These are phyloP conservation scores for Brachionus plicatilis DNA, from an alignment of 1,140 invertebrate species.

Conservation along the genomic window DNA sequence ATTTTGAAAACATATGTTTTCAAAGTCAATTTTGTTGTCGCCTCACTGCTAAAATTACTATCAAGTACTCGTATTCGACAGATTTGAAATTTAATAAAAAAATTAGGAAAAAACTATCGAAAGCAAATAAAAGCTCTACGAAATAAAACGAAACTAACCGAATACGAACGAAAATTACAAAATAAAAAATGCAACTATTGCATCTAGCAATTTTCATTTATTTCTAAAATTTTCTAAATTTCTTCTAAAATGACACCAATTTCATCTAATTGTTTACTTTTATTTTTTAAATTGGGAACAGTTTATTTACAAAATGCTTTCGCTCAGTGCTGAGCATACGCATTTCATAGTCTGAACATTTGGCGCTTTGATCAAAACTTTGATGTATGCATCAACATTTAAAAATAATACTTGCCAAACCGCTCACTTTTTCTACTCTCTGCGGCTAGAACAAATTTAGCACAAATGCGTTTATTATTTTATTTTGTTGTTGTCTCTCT, in stretches of 20 bases:
- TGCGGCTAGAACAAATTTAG: background rate
- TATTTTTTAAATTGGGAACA: background rate
- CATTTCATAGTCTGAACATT: background rate
- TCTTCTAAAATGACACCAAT: background rate
- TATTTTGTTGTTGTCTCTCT: background rate
- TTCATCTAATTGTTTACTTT: background rate
- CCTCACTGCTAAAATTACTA: background rate
- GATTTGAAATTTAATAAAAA: constrained; percentile 3
- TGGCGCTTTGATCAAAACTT: background rate
- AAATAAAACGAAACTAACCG: background rate
- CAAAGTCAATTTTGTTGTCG: background rate
- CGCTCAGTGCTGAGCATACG: background rate
- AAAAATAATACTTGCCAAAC: background rate
- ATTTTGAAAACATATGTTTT: constrained; percentile 13
- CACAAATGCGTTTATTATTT: background rate
- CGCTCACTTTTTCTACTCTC: background rate
- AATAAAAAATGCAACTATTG: background rate
- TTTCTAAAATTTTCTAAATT: background rate
- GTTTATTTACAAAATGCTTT: background rate
- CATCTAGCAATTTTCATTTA: background rate
- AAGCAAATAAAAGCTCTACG: constrained; percentile 15
- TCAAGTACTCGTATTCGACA: background rate
- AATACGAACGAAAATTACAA: background rate
- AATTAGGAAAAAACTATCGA: background rate
- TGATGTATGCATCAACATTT: background rate